phyloP scores from a whole-genome alignment of 2,888 invertebrate genomes.

The Lathronympha strigana region DNA sequence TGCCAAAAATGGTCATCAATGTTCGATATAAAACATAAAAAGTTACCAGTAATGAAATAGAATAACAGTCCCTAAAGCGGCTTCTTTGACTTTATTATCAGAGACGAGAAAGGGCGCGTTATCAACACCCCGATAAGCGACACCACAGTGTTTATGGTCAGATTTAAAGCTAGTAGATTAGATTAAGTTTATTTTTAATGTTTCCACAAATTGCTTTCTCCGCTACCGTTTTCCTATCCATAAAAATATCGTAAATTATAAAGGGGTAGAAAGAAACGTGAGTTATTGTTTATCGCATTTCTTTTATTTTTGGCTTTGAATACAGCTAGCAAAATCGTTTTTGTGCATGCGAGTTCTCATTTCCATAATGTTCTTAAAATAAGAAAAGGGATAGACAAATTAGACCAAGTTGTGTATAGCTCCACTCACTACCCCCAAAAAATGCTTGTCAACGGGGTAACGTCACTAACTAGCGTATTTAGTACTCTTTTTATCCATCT shows the following conservation, averaged over 20 bases:
- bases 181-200: slow-evolving; percentile 35
- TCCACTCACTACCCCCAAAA: too few relatives aligned
- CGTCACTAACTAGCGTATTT: not conserved
- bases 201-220: slow-evolving; percentile 31
- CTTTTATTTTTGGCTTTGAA: not conserved
- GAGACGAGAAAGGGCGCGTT: slow-evolving; percentile 47
- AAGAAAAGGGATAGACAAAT: too few relatives aligned
- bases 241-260: slow-evolving; percentile 32
- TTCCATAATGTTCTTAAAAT: too few relatives aligned
- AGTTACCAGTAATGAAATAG: not conserved
- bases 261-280: slow-evolving; percentile 15
- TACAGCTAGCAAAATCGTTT: too few relatives aligned
- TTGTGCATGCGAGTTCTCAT: too few relatives aligned
- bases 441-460: not conserved
- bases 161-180: slow-evolving; percentile 34
- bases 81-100: slow-evolving; percentile 47
- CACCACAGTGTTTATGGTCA: slow-evolving; percentile 42
- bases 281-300: not conserved
- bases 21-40: not conserved
- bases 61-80: slow-evolving; percentile 5
- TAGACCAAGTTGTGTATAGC: too few relatives aligned
- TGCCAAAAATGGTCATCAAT: too few relatives aligned
- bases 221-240: slow-evolving; percentile 21
- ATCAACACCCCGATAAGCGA: slow-evolving; percentile 46
- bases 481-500: not conserved